Conservation (phyloP, 2,797 vertebrate species). For the Pygocentrus nattereri region DNA sequence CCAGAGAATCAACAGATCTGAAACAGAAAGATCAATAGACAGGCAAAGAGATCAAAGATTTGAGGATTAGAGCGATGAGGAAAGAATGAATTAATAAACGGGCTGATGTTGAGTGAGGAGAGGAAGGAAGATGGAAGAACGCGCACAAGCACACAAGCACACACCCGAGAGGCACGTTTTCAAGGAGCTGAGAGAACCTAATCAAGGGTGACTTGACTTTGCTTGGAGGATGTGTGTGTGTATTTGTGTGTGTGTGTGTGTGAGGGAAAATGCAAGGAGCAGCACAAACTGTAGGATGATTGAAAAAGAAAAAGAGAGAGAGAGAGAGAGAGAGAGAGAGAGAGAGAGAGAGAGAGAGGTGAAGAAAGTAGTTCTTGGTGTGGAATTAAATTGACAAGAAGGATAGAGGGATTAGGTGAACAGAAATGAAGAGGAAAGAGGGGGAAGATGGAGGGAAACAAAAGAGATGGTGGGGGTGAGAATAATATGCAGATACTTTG, state of each 20-base stretch:
- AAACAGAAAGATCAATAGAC: slow-evolving; percentile 38
- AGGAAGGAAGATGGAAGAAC: not conserved
- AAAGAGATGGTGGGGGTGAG: not conserved
- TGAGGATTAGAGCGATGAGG: slow-evolving; percentile 35
- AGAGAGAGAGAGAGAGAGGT: slow-evolving; percentile 12
- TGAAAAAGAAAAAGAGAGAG: slow-evolving; percentile 44
- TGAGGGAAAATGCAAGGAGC: slow-evolving; percentile 53
- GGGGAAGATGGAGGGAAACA: not conserved
- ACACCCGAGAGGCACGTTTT: slow-evolving; percentile 58
- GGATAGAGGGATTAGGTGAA: slow-evolving; percentile 9
- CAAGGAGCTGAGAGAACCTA: slow-evolving; percentile 62
- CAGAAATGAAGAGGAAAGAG: not conserved
- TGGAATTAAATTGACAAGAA: slow-evolving; percentile 23
- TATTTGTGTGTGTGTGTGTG: slow-evolving; percentile 31
- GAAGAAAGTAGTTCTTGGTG: slow-evolving; percentile 2
- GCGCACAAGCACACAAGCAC: slow-evolving; percentile 23
- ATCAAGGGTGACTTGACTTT: slow-evolving; percentile 74
- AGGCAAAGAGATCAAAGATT: slow-evolving; percentile 38
- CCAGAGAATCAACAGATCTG: slow-evolving; percentile 57
- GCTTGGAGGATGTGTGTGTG: slow-evolving; percentile 60
- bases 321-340: slow-evolving; percentile 15
- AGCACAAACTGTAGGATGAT: slow-evolving; percentile 53
- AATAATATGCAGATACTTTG: too few species aligned
- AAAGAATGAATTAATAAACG: slow-evolving; percentile 51
- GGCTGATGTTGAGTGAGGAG: slow-evolving; percentile 28